These are phyloP conservation scores for Ptilonorhynchus violaceus DNA, from an alignment of 2,113 vertebrate genomes.

Conservation along the genomic window DNA sequence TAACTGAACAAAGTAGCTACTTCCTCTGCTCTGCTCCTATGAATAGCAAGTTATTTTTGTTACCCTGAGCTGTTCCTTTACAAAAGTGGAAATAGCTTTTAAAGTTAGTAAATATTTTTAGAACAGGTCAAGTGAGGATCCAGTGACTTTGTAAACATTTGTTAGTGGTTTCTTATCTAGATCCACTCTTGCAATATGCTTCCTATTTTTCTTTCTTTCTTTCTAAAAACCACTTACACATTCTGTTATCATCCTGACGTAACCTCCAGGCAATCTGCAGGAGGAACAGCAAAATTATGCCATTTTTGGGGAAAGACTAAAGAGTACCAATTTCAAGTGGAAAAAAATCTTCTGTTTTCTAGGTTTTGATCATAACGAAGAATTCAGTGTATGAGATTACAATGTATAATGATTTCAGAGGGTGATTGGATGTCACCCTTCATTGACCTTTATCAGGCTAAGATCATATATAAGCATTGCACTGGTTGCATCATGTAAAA, in stretches of 20 bases:
- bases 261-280: neutral
- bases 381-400: neutral
- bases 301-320: neutral
- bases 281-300: neutral
- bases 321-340: neutral
- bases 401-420: neutral
- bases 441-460: neutral
- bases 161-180: neutral
- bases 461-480: neutral
- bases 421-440: neutral
- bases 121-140: slow-evolving; percentile 6
- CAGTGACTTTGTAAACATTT: neutral
- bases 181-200: neutral
- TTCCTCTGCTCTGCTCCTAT: neutral
- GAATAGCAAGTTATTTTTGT: slow-evolving; percentile 23
- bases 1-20: neutral
- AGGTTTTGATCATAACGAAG: neutral
- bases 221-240: neutral
- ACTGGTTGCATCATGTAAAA: neutral
- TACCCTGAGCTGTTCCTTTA: neutral
- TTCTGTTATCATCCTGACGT: neutral
- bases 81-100: slow-evolving; percentile 28
- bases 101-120: slow-evolving; percentile 14
- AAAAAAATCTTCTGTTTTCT: neutral
- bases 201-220: neutral